Conservation (phyloP, 2,113 vertebrate genomes). For the Megalops atlanticus region DNA sequence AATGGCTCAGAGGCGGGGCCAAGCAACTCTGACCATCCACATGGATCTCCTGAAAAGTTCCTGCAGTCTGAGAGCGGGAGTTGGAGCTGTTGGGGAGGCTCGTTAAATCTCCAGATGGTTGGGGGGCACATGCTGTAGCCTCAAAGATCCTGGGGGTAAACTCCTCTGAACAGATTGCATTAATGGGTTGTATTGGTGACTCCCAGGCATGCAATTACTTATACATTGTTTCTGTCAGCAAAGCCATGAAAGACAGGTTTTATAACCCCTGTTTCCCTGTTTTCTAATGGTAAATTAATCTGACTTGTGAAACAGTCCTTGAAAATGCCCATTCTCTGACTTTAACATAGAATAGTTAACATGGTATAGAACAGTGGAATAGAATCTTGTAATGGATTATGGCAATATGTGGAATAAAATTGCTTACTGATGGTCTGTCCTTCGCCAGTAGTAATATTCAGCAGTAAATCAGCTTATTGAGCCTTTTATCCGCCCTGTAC, state of each 20-base stretch:
- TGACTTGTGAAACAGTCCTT: background rate
- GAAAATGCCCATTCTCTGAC: background rate
- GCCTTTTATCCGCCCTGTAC: background rate
- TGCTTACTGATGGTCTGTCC: background rate
- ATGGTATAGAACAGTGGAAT: too few species aligned
- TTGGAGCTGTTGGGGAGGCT: background rate
- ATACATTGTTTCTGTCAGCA: background rate
- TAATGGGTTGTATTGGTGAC: background rate
- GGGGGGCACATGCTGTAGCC: background rate
- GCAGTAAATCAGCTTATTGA: background rate
- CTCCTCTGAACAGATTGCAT: background rate
- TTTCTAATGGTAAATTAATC: background rate
- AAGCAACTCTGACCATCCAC: background rate
- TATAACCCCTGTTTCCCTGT: too few species aligned
- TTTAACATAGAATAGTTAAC: too few species aligned
- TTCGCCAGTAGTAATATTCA: background rate
- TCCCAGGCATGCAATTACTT: background rate
- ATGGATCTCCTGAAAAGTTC: background rate
- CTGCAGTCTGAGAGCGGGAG: background rate
- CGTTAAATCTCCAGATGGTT: background rate
- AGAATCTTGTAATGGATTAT: background rate
- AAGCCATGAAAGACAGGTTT: too few species aligned
- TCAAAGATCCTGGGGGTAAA: background rate
- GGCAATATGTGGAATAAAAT: background rate
- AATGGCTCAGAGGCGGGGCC: background rate